Evolutionary conservation across 2,888 invertebrate species (phyloP).

Genomic region (Agrotis segetum): DNA sequence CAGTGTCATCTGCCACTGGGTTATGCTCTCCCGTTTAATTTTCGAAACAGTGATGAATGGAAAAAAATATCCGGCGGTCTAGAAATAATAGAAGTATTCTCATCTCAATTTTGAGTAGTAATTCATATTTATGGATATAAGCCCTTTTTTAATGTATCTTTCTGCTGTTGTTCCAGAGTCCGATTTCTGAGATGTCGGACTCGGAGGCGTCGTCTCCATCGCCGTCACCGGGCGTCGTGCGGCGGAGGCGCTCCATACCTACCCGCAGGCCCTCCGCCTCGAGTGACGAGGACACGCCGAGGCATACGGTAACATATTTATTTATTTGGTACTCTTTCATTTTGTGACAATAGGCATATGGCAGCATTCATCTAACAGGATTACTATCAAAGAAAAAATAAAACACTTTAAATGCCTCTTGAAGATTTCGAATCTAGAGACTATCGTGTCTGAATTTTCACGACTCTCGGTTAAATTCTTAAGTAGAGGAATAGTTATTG

Average conservation of each 20-base stretch:
- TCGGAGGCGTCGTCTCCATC: conserved; percentile 87
- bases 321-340: neutral
- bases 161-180: conserved; percentile 75
- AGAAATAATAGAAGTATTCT: neutral
- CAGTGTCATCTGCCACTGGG: too few relatives aligned
- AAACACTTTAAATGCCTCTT: too few relatives aligned
- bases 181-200: conserved; percentile 92
- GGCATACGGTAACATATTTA: conserved; percentile 73
- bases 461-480: too few relatives aligned
- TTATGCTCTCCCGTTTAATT: too few relatives aligned
- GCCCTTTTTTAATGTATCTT: neutral
- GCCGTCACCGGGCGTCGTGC: conserved; percentile 77
- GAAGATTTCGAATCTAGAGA: too few relatives aligned
- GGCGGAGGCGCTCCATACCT: conserved; percentile 79
- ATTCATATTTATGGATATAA: neutral
- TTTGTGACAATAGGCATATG: neutral
- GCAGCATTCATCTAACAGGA: too few relatives aligned
- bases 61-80: too few relatives aligned
- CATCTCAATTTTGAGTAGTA: neutral
- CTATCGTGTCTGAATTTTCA: too few relatives aligned
- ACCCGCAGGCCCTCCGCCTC: conserved; percentile 85
- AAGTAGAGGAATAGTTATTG: too few relatives aligned
- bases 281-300: conserved; percentile 84
- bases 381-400: too few relatives aligned
- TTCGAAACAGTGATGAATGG: too few relatives aligned